A percentile compares a stretch with the other conserved stretches of the same genome.
phyloP scores from a whole-genome alignment of 2,888 invertebrate genomes.

The Tubulanus polymorphus region DNA sequence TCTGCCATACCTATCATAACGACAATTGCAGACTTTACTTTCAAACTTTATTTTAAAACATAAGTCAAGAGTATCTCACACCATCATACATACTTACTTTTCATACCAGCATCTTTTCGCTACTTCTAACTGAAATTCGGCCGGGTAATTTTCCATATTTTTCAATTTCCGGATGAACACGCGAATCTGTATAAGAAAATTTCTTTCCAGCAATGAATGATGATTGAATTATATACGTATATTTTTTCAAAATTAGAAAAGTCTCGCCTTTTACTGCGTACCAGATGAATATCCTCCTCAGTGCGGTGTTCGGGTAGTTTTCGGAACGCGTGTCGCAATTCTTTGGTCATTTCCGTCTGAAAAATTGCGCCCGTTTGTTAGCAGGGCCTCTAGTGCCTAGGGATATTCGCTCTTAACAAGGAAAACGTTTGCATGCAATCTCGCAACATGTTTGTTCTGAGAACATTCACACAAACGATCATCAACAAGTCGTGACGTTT shows the following conservation, averaged over 20 bases:
- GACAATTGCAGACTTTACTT: not conserved
- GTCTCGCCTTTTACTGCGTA: not conserved
- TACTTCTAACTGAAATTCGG: conserved; percentile 16
- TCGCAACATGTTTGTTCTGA: too few species aligned
- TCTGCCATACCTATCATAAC: conserved; percentile 27
- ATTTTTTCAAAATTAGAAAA: too few species aligned
- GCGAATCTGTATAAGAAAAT: conserved; percentile 13
- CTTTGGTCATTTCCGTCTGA: not conserved
- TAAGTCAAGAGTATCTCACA: not conserved
- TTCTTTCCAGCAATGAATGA: too few species aligned
- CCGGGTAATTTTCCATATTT: conserved; percentile 14
- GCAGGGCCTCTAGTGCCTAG: too few species aligned
- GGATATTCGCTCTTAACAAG: too few species aligned
- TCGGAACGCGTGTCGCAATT: not conserved
- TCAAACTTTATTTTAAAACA: not conserved
- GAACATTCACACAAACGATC: too few species aligned
- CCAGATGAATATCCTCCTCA: not conserved
- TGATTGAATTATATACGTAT: too few species aligned
- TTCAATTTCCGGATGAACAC: conserved; percentile 11
- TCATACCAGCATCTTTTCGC: conserved; percentile 18
- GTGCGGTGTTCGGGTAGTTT: conserved; percentile 1
- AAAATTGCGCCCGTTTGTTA: too few species aligned
- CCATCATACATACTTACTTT: conserved; percentile 2
- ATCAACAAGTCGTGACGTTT: too few species aligned
- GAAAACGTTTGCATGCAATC: too few species aligned